Conservation (phyloP, 30 jellyfish, hydroid and myxozoan genomes). For the Hydractinia echinata region DNA sequence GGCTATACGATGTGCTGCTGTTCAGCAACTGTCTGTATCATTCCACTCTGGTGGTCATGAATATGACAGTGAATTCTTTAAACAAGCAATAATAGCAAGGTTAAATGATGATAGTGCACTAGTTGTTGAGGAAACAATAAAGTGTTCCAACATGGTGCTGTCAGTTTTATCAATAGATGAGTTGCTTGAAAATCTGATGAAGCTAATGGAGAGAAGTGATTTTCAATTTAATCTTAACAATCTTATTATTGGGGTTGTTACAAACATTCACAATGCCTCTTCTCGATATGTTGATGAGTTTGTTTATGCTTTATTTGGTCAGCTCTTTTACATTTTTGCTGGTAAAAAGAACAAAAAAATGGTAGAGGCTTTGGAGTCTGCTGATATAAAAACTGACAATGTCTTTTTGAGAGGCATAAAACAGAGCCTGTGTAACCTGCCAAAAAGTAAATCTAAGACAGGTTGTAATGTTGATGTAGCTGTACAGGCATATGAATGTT, state of each 20-base stretch:
- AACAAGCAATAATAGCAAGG: constrained; percentile 45
- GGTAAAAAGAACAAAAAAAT: constrained; percentile 14
- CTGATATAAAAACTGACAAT: not conserved
- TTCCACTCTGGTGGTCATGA: constrained; percentile 29
- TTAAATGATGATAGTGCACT: constrained; percentile 61
- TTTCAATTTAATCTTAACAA: not conserved
- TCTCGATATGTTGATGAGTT: constrained; percentile 3
- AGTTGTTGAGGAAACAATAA: constrained; percentile 53
- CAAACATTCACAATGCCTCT: not conserved
- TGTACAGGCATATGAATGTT: not conserved
- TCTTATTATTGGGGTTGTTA: not conserved
- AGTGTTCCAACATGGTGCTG: not conserved
- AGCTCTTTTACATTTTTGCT: not conserved
- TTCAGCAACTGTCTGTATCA: constrained; percentile 35
- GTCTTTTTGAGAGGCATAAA: not conserved
- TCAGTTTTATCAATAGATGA: constrained; percentile 7
- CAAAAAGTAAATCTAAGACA: not conserved
- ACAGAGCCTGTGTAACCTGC: too few relatives aligned
- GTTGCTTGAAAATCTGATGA: not conserved
- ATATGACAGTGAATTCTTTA: constrained; percentile 34
- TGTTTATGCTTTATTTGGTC: constrained; percentile 2
- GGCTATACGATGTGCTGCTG: constrained; percentile 53
- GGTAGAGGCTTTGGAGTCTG: not conserved
- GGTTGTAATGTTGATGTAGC: not conserved
- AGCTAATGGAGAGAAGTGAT: not conserved